A percentile compares a stretch with the other conserved stretches of the same genome.
phyloP scores from a whole-genome alignment of 2,113 vertebrate genomes.

The Artemisiospiza belli region DNA sequence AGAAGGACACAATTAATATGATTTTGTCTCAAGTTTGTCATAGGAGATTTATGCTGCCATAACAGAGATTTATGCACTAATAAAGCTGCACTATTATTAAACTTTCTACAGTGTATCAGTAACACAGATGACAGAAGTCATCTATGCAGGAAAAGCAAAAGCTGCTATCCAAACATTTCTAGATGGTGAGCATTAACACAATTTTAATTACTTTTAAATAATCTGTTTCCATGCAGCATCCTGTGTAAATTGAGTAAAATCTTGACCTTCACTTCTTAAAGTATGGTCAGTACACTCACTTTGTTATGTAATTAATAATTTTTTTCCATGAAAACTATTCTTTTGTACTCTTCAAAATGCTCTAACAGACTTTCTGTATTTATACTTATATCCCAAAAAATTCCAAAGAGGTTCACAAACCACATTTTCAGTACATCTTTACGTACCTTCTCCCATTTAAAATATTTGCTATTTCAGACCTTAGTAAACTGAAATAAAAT shows the following conservation, averaged over 20 bases:
- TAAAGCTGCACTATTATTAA: conserved; percentile 30
- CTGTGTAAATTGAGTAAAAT: not conserved
- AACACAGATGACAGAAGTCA: not conserved
- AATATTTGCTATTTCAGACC: not conserved
- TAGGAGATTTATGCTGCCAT: conserved; percentile 3
- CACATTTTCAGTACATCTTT: not conserved
- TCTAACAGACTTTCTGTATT: not conserved
- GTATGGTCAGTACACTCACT: not conserved
- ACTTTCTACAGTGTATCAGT: not conserved
- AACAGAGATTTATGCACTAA: conserved; percentile 29
- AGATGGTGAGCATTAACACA: not conserved
- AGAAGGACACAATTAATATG: not conserved
- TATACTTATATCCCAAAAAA: not conserved
- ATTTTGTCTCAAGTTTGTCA: conserved; percentile 42
- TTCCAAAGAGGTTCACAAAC: not conserved
- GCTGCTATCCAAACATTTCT: not conserved
- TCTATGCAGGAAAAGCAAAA: not conserved
- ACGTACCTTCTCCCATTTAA: not conserved
- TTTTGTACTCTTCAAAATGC: not conserved
- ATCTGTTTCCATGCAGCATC: not conserved
- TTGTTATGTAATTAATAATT: not conserved
- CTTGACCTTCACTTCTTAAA: not conserved
- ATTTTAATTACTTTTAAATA: not conserved
- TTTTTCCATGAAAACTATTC: not conserved
- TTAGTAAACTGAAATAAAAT: not conserved